These are phyloP conservation scores for Lepidurus couesii DNA, from an alignment of 1,140 invertebrate genomes.

Conservation along the genomic window DNA sequence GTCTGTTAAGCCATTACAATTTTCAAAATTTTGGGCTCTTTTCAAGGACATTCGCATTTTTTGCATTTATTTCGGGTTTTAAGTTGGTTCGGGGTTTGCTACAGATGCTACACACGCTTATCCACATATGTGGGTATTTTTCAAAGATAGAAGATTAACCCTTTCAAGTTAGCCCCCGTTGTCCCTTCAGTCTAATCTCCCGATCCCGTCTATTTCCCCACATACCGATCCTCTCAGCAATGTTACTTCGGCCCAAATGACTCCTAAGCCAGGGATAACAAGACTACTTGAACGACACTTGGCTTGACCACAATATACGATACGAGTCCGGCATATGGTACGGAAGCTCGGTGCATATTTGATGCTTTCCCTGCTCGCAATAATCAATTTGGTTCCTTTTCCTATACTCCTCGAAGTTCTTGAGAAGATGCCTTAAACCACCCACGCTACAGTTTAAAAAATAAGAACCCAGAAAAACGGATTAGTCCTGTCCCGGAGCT, in stretches of 20 bases:
- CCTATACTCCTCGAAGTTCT: too few species aligned
- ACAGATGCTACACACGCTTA: neutral
- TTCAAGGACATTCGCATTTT: too few species aligned
- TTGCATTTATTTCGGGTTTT: neutral
- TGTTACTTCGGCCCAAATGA: neutral
- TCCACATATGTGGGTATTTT: neutral
- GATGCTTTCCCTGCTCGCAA: too few species aligned
- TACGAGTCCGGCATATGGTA: too few species aligned
- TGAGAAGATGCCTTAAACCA: neutral
- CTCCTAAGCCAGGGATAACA: neutral
- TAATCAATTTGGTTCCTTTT: too few species aligned
- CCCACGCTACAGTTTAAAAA: neutral
- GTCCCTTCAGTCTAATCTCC: neutral
- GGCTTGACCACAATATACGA: too few species aligned
- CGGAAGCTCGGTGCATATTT: too few species aligned
- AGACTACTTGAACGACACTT: neutral
- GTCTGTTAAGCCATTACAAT: too few species aligned
- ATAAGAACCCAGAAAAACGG: neutral
- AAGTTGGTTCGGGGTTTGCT: neutral
- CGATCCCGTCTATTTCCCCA: neutral
- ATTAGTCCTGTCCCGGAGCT: neutral
- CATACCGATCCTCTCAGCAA: conserved; percentile 3
- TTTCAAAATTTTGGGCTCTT: too few species aligned
- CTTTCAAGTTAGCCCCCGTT: neutral
- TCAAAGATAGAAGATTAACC: neutral